Conservation (phyloP, 2,113 vertebrate genomes). For the Ondatra zibethicus region DNA sequence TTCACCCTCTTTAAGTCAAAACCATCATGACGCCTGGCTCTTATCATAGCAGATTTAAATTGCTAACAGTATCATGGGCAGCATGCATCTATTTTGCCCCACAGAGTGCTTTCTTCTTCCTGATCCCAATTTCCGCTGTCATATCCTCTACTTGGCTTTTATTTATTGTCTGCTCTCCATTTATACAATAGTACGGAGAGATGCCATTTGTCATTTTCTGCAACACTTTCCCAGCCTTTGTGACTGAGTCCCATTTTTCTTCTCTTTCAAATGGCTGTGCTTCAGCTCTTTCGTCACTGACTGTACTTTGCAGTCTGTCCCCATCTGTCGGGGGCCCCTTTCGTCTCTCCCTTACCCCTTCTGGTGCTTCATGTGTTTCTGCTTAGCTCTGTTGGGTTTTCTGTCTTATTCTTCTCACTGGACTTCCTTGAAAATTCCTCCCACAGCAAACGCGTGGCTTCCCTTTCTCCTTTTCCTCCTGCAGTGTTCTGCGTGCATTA, state of each 20-base stretch:
- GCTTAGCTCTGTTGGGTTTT: not conserved
- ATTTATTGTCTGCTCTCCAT: slow-evolving; percentile 25
- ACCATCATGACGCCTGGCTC: not conserved
- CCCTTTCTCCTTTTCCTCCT: slow-evolving; percentile 26
- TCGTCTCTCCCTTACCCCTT: not conserved
- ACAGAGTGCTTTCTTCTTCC: not conserved
- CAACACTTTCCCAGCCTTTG: slow-evolving; percentile 35
- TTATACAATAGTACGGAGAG: not conserved
- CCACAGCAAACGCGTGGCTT: not conserved
- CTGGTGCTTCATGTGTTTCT: not conserved
- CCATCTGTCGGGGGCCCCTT: not conserved
- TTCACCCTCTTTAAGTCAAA: slow-evolving; percentile 34
- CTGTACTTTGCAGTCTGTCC: not conserved
- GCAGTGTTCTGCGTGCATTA: slow-evolving; percentile 40
- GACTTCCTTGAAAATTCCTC: not conserved
- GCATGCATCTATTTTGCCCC: not conserved
- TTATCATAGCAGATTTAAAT: slow-evolving; percentile 11
- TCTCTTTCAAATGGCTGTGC: not conserved
- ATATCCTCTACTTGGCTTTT: not conserved
- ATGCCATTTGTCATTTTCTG: slow-evolving; percentile 35
- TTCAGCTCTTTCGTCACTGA: not conserved
- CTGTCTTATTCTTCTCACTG: slow-evolving; percentile 1
- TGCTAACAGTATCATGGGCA: not conserved
- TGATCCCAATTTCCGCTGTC: slow-evolving; percentile 3
- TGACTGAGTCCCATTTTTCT: not conserved